Percentiles rank a stretch among this genome's conserved stretches.
phyloP scores from a whole-genome alignment of 2,113 vertebrate genomes.

The Sander vitreus region DNA sequence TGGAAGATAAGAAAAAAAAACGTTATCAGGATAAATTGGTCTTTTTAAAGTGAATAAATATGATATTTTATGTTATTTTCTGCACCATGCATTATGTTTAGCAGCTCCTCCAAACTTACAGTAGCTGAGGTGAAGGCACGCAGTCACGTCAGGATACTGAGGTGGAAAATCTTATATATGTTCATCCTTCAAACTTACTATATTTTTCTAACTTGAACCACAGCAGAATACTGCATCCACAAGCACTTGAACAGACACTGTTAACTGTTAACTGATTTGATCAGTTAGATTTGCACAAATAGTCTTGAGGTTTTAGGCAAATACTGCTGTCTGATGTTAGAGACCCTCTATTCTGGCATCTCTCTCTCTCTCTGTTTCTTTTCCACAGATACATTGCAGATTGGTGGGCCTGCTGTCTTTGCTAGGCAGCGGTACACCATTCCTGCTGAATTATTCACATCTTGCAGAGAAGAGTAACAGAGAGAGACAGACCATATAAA shows the following conservation, averaged over 20 bases:
- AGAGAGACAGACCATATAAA: slow-evolving; percentile 64
- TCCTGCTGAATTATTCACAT: slow-evolving; percentile 80
- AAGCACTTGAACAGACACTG: not conserved
- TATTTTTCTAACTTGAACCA: not conserved
- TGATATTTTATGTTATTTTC: not conserved
- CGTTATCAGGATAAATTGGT: not conserved
- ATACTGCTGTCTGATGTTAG: slow-evolving; percentile 7
- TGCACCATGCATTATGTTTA: not conserved
- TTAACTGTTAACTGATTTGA: not conserved
- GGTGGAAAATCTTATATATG: not conserved
- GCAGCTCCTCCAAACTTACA: not conserved
- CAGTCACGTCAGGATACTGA: not conserved
- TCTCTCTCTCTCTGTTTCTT: slow-evolving; percentile 8
- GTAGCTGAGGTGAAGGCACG: not conserved
- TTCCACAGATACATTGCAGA: slow-evolving; percentile 65
- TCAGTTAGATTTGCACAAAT: not conserved
- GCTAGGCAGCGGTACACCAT: slow-evolving; percentile 65
- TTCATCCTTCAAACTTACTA: not conserved
- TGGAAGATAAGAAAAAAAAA: not conserved
- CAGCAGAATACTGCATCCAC: not conserved
- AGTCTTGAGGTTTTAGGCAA: slow-evolving; percentile 15
- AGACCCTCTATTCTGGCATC: not conserved
- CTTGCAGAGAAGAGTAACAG: slow-evolving; percentile 60
- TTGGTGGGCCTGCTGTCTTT: slow-evolving; percentile 71
- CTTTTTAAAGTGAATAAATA: not conserved